Evolutionary conservation across 2,113 vertebrate species (phyloP).

Genomic region (Petroica traversi): DNA sequence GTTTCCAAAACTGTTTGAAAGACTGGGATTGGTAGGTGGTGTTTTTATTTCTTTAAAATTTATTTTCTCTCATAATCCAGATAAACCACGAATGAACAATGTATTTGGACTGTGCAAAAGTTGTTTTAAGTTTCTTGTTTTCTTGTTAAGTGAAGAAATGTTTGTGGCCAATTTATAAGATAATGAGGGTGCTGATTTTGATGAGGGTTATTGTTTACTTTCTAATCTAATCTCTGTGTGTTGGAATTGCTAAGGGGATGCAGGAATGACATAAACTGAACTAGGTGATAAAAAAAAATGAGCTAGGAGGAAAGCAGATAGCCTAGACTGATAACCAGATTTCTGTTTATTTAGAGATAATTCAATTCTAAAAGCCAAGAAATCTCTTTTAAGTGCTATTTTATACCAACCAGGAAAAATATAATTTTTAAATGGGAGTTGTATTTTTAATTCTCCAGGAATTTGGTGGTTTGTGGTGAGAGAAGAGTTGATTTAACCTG

Average conservation of each 20-base stretch:
- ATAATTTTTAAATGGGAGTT: fast-evolving
- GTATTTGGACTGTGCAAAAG: background rate
- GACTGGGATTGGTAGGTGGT: conserved; percentile 63
- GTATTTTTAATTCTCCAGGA: background rate
- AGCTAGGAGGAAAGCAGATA: background rate
- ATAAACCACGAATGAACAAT: background rate
- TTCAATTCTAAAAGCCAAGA: background rate
- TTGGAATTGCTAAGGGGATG: background rate
- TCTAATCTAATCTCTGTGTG: background rate
- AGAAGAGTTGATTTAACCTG: background rate
- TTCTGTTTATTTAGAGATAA: background rate
- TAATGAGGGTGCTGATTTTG: background rate
- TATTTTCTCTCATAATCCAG: background rate
- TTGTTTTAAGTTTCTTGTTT: background rate
- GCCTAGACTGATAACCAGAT: background rate
- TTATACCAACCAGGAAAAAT: background rate
- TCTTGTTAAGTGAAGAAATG: background rate
- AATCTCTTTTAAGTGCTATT: background rate
- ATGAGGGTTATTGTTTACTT: background rate
- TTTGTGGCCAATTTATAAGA: background rate
- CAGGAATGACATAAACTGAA: background rate
- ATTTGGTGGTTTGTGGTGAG: background rate
- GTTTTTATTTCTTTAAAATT: background rate
- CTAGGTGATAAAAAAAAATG: background rate
- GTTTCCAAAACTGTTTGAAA: conserved; percentile 29